Evolutionary conservation across 37 sponge, comb jelly and placozoan genomes (phyloP).

Genomic region (Lycopodina hypogea): DNA sequence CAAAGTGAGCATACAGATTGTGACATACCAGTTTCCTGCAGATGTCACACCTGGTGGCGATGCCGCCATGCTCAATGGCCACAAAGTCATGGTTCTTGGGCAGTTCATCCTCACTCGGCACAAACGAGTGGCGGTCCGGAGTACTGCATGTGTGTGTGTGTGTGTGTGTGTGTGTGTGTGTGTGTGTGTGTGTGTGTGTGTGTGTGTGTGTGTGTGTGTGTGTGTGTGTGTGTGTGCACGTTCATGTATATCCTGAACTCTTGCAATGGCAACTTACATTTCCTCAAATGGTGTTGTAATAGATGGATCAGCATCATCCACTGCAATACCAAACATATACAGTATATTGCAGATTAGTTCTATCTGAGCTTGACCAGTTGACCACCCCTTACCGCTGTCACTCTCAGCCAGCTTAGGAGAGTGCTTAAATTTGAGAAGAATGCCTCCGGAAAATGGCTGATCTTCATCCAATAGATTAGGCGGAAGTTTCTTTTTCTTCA

Average conservation of each 20-base stretch:
- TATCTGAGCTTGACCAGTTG: too few relatives aligned
- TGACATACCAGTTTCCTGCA: constrained; percentile 24
- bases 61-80: not conserved
- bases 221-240: too few relatives aligned
- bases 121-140: not conserved
- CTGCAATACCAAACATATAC: too few relatives aligned
- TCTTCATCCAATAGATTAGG: not conserved
- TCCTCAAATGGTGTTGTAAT: too few relatives aligned
- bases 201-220: not conserved
- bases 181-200: not conserved
- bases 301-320: too few relatives aligned
- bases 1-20: constrained; percentile 1
- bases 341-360: too few relatives aligned
- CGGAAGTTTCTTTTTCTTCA: not conserved
- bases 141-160: not conserved
- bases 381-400: too few relatives aligned
- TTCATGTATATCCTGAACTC: too few relatives aligned
- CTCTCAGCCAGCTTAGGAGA: constrained; percentile 22
- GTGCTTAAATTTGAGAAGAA: constrained; percentile 54
- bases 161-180: not conserved
- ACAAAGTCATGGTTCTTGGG: constrained; percentile 17
- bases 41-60: constrained; percentile 14
- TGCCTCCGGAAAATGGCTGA: constrained; percentile 31
- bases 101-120: not conserved
- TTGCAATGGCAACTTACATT: too few relatives aligned